Conservation (phyloP, 2,113 vertebrate species). For the Dromas ardeola region DNA sequence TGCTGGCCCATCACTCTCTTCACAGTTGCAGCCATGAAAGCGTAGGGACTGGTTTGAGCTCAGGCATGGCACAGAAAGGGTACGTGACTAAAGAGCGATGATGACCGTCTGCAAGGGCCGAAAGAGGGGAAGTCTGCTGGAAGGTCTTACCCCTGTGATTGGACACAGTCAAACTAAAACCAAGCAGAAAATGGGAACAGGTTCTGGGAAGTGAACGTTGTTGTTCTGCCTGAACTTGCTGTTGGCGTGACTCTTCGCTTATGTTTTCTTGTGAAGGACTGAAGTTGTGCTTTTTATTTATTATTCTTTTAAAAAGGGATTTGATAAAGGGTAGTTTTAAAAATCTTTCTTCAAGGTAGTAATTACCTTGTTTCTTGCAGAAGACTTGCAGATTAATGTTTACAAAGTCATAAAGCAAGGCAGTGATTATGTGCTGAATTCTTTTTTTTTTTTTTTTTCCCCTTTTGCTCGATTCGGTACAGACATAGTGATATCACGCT, state of each 20-base stretch:
- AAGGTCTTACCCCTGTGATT: too few species aligned
- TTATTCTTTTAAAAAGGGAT: neutral
- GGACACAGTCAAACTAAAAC: neutral
- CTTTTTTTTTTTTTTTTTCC: neutral
- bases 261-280: neutral
- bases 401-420: neutral
- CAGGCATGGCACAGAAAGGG: rapidly evolving
- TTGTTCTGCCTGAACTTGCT: neutral
- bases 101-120: neutral
- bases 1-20: neutral
- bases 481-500: neutral
- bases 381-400: neutral
- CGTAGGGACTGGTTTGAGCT: neutral
- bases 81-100: rapidly evolving
- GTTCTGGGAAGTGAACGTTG: neutral
- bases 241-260: neutral
- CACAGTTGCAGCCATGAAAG: neutral
- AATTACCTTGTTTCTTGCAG: neutral
- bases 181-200: neutral
- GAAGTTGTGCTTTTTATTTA: neutral
- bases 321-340: neutral
- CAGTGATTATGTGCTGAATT: neutral
- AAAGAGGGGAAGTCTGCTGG: neutral
- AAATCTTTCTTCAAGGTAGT: neutral
- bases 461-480: neutral